phyloP scores from a whole-genome alignment of 2,888 invertebrate genomes.

The Carcina quercana region DNA sequence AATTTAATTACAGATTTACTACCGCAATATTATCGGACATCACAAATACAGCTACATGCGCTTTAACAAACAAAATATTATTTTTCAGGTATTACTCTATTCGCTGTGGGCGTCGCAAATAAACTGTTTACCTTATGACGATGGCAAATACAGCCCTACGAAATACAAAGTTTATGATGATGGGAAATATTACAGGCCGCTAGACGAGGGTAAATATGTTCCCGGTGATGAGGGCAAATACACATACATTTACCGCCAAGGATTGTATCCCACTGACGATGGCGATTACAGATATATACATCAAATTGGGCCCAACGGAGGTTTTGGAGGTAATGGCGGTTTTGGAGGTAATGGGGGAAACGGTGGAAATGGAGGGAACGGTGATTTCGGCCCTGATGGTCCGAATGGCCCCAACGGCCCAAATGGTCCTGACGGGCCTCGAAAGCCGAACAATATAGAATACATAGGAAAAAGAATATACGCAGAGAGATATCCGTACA shows the following conservation, averaged over 20 bases:
- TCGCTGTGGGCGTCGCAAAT: conserved; percentile 30
- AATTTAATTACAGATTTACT: conserved; percentile 35
- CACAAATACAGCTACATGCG: no score
- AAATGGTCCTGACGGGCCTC: conserved; percentile 19
- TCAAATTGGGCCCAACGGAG: conserved; percentile 44
- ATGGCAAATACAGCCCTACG: conserved; percentile 37
- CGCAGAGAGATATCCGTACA: conserved; percentile 51
- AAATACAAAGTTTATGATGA: conserved; percentile 42
- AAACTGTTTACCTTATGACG: conserved; percentile 38
- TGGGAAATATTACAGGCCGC: conserved; percentile 56
- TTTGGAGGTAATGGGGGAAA: conserved; percentile 23
- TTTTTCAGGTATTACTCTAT: conserved; percentile 41
- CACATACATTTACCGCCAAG: conserved; percentile 53
- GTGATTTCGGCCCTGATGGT: conserved; percentile 21
- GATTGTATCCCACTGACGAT: conserved; percentile 48
- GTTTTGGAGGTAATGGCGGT: conserved; percentile 35
- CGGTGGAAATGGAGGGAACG: conserved; percentile 20
- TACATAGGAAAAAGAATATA: conserved; percentile 50
- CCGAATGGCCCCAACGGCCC: conserved; percentile 20
- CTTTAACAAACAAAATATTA: no score
- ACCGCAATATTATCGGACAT: conserved; percentile 14
- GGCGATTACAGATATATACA: conserved; percentile 69
- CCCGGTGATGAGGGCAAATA: conserved; percentile 72
- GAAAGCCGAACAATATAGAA: conserved; percentile 29
- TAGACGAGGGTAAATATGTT: conserved; percentile 67